phyloP scores from a whole-genome alignment of 2,888 invertebrate genomes.

The Mesorhabditis sp. region DNA sequence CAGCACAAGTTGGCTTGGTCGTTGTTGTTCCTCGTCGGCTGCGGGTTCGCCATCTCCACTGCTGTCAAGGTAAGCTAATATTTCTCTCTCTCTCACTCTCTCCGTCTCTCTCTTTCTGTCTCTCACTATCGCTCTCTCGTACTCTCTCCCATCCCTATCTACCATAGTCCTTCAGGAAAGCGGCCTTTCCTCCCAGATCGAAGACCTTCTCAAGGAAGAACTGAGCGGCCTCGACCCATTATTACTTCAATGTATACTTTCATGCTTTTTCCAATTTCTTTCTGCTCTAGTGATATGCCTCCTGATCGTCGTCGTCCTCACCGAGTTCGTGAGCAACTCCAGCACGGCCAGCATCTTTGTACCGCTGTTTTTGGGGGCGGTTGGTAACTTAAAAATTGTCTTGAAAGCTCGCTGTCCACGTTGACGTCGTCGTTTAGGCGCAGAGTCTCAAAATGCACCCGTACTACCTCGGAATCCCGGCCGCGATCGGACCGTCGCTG shows the following conservation, averaged over 20 bases:
- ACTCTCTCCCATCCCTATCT: too few relatives aligned
- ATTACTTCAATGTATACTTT: too few relatives aligned
- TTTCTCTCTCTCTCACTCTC: too few relatives aligned
- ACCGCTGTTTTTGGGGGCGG: constrained; percentile 32
- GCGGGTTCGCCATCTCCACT: too few relatives aligned
- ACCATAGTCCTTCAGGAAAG: too few relatives aligned
- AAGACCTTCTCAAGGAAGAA: neutral
- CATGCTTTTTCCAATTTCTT: too few relatives aligned
- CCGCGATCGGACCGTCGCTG: constrained; percentile 57
- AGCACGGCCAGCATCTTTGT: constrained; percentile 43
- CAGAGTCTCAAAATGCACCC: constrained; percentile 55
- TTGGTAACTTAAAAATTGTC: neutral
- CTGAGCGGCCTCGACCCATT: too few relatives aligned
- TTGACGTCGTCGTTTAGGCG: constrained; percentile 17
- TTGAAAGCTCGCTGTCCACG: too few relatives aligned
- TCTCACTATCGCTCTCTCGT: constrained; percentile 10
- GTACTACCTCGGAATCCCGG: constrained; percentile 58
- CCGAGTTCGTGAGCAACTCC: constrained; percentile 37
- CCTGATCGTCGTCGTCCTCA: constrained; percentile 29
- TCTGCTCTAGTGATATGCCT: constrained; percentile 24
- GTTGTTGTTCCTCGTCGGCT: too few relatives aligned
- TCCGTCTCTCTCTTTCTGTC: too few relatives aligned
- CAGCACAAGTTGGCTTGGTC: too few relatives aligned
- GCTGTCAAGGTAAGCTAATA: too few relatives aligned
- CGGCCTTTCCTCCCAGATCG: neutral